These are phyloP conservation scores for Orbicella faveolata DNA, from an alignment of 64 coral and sea anemone genomes.

Conservation along the genomic window DNA sequence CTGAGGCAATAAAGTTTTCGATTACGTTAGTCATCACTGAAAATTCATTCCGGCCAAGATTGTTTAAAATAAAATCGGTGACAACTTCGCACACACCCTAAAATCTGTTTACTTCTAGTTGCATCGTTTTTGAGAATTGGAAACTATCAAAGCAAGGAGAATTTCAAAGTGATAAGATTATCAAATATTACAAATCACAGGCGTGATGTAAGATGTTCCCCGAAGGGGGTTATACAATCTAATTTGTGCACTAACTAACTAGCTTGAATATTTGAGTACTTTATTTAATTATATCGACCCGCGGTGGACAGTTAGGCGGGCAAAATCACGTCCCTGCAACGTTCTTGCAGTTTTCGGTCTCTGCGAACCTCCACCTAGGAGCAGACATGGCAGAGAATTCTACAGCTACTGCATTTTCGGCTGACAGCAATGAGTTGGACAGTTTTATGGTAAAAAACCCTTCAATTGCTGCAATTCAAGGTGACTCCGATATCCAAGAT, in stretches of 20 bases:
- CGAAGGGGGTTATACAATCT: neutral
- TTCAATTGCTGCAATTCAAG: neutral
- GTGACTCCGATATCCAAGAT: constrained; percentile 20
- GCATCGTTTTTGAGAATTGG: neutral
- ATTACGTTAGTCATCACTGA: neutral
- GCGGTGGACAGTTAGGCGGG: neutral
- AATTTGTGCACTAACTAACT: constrained; percentile 7
- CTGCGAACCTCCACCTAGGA: neutral
- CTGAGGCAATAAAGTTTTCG: neutral
- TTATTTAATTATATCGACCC: constrained; percentile 14
- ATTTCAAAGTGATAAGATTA: neutral
- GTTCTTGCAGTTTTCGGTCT: neutral
- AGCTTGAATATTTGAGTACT: constrained; percentile 31
- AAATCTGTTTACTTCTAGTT: neutral
- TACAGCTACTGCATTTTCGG: neutral
- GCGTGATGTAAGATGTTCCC: neutral
- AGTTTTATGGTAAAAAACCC: constrained; percentile 45
- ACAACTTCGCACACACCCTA: neutral
- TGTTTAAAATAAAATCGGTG: neutral
- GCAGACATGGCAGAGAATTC: neutral
- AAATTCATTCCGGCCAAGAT: neutral
- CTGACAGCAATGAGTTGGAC: constrained; percentile 40
- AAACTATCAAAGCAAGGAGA: neutral
- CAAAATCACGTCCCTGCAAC: neutral
- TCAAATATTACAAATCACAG: neutral